Percentiles rank a stretch among this genome's conserved stretches.
Conservation (phyloP, 2,113 vertebrate genomes). For the Gnathonemus echidnorhynchus region DNA sequence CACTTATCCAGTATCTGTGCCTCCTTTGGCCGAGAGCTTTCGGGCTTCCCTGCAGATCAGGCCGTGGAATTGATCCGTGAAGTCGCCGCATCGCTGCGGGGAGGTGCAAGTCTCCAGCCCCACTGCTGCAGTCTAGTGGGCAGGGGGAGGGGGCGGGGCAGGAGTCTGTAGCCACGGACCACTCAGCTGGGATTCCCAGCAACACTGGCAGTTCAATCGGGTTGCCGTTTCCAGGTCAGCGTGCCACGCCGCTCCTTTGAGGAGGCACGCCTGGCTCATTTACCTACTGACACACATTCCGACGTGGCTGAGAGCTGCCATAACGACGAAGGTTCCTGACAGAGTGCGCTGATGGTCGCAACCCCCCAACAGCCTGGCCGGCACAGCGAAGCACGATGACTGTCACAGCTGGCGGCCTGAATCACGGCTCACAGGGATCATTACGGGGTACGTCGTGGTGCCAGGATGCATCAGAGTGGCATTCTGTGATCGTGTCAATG, state of each 20-base stretch:
- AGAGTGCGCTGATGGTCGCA: background rate
- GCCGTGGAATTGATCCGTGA: slow-evolving; percentile 20
- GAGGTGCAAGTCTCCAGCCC: slow-evolving; percentile 2
- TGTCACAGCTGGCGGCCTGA: background rate
- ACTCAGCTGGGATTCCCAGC: background rate
- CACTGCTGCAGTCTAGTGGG: background rate
- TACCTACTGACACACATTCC: slow-evolving; percentile 18
- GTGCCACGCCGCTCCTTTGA: background rate
- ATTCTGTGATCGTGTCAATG: background rate
- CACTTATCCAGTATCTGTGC: slow-evolving; percentile 8
- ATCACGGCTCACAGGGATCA: background rate
- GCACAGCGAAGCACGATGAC: background rate
- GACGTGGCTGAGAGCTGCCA: background rate
- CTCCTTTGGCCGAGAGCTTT: slow-evolving; percentile 16
- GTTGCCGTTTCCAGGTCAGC: slow-evolving; percentile 11
- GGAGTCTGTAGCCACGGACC: background rate
- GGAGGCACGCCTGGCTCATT: background rate
- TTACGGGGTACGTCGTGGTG: background rate
- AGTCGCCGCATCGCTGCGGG: background rate
- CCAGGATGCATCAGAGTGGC: background rate
- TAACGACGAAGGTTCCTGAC: background rate
- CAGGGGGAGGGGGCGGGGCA: background rate
- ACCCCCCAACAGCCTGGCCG: background rate
- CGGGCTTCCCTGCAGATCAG: slow-evolving; percentile 3
- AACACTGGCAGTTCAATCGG: background rate